Evolutionary conservation across 2,797 vertebrate genomes (phyloP).

Genomic region (Arctocebus calabarensis): DNA sequence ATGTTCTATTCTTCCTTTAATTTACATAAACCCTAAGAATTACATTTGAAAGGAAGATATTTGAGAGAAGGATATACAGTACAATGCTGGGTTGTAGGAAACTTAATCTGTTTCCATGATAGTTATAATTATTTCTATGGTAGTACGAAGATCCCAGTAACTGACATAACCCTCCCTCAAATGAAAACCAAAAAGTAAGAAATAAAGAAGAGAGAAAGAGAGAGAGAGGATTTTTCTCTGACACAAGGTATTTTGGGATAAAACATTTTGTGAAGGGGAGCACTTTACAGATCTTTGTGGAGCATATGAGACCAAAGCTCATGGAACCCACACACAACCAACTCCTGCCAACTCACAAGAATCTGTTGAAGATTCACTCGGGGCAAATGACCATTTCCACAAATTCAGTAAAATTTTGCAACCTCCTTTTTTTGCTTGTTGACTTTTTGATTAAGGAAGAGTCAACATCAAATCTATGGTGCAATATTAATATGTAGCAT

Average conservation of each 20-base stretch:
- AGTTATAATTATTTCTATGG: not conserved
- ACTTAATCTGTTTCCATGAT: not conserved
- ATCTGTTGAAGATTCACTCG: not conserved
- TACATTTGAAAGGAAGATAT: not conserved
- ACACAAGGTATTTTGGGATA: not conserved
- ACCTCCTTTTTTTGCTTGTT: not conserved
- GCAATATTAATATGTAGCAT: not conserved
- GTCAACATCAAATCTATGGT: not conserved
- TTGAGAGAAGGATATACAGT: not conserved
- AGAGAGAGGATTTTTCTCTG: not conserved
- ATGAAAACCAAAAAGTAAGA: not conserved
- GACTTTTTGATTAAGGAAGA: not conserved
- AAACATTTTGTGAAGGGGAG: not conserved
- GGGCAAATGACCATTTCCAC: not conserved
- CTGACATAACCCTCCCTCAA: not conserved
- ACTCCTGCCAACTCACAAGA: not conserved
- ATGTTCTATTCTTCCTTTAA: not conserved
- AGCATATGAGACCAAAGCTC: not conserved
- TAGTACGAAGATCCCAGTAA: not conserved
- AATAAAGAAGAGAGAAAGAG: fast-evolving
- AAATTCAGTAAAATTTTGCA: not conserved
- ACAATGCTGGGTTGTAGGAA: not conserved
- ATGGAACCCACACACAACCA: not conserved
- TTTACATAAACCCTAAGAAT: not conserved
- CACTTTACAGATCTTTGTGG: not conserved